Percentiles rank a stretch among this genome's conserved stretches.
phyloP scores from a whole-genome alignment of 2,113 vertebrate species.

The Aramus guarauna region DNA sequence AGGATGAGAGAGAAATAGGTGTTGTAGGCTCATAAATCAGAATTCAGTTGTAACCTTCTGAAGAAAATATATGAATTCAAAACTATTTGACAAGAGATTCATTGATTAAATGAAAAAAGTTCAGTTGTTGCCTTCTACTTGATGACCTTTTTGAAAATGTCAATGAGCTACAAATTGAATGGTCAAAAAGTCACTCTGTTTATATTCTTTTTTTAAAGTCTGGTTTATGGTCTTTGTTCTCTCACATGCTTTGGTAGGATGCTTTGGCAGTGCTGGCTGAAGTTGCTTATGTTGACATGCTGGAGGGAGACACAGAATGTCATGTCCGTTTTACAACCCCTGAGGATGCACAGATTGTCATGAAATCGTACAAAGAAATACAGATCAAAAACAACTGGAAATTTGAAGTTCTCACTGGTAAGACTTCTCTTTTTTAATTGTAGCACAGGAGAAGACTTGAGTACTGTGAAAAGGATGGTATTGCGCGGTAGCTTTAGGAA shows the following conservation, averaged over 20 bases:
- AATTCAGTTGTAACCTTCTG: not conserved
- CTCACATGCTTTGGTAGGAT: conserved; percentile 70
- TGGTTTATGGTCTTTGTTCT: not conserved
- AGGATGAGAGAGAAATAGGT: not conserved
- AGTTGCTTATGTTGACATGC: conserved; percentile 89
- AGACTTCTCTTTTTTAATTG: not conserved
- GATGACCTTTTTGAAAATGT: not conserved
- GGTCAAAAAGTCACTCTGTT: not conserved
- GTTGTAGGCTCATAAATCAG: not conserved
- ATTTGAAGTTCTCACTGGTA: conserved; percentile 87
- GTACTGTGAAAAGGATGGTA: not conserved
- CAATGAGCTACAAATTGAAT: not conserved
- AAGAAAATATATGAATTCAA: not conserved
- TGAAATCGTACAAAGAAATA: conserved; percentile 72
- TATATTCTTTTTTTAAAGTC: not conserved
- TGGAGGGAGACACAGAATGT: conserved; percentile 91
- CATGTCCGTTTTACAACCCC: conserved; percentile 84
- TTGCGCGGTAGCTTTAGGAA: rapidly evolving
- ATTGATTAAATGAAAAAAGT: not conserved
- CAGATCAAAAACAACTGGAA: conserved; percentile 88
- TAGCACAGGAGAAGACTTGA: not conserved
- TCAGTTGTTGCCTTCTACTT: not conserved
- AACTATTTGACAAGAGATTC: not conserved
- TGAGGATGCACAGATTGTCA: conserved; percentile 80
- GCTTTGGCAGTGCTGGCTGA: conserved; percentile 78